Percentiles rank a stretch among this genome's conserved stretches.
phyloP scores from a whole-genome alignment of 1,140 invertebrate genomes.

The Diorhabda elongata region DNA sequence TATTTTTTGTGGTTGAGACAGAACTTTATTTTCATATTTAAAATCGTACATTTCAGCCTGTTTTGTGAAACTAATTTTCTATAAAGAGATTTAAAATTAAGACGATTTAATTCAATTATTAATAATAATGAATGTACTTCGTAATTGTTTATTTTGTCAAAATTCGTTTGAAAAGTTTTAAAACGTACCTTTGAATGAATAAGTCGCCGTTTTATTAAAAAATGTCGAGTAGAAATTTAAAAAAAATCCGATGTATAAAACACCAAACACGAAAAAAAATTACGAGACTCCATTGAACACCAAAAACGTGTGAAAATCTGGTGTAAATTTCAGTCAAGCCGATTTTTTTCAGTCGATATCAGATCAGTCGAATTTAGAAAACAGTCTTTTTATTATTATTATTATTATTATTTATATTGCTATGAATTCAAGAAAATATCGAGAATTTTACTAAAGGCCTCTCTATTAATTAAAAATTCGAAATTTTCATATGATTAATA shows the following conservation, averaged over 20 bases:
- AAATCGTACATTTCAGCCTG: too few relatives aligned
- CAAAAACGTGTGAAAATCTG: conserved; percentile 34
- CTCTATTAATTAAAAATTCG: conserved; percentile 26
- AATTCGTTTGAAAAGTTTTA: too few relatives aligned
- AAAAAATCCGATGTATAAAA: conserved; percentile 21
- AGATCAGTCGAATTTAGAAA: conserved; percentile 32
- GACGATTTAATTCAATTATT: too few relatives aligned
- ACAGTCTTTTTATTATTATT: conserved; percentile 36
- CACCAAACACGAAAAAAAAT: conserved; percentile 30
- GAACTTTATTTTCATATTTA: too few relatives aligned
- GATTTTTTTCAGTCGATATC: conserved; percentile 34
- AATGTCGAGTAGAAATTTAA: conserved; percentile 14
- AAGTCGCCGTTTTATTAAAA: neutral
- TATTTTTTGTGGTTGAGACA: too few relatives aligned
- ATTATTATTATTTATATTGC: conserved; percentile 20
- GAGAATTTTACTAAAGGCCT: conserved; percentile 23
- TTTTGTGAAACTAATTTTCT: too few relatives aligned
- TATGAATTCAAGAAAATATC: conserved; percentile 8
- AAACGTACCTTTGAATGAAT: neutral
- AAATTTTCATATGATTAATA: conserved; percentile 24
- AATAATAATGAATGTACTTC: too few relatives aligned
- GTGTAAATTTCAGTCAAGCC: conserved; percentile 39
- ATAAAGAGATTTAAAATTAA: too few relatives aligned
- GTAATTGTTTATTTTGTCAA: too few relatives aligned
- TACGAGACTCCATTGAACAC: conserved; percentile 29